Evolutionary conservation across 2,113 vertebrate species (phyloP).

Genomic region (Microtus richardsoni): DNA sequence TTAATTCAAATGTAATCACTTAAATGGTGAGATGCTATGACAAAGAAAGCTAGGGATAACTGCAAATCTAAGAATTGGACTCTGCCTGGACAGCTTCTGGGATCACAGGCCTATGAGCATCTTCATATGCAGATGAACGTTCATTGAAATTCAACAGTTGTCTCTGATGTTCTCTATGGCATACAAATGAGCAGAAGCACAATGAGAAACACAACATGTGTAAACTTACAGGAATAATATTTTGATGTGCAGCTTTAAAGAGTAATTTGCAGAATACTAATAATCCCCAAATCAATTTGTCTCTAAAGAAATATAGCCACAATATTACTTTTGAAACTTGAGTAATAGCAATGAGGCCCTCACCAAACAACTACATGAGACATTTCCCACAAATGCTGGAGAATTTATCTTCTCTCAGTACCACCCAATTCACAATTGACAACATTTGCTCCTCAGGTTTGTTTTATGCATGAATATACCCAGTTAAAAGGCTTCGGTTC

Average conservation of each 20-base stretch:
- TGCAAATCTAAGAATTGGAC: slow-evolving; percentile 55
- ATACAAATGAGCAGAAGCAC: slow-evolving; percentile 62
- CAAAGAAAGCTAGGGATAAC: slow-evolving; percentile 47
- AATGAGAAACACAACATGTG: slow-evolving; percentile 54
- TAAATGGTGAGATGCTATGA: slow-evolving; percentile 55
- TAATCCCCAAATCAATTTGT: slow-evolving; percentile 69
- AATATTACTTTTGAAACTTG: slow-evolving; percentile 50
- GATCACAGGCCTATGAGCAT: slow-evolving; percentile 50
- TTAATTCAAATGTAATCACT: slow-evolving; percentile 67
- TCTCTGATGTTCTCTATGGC: slow-evolving; percentile 12
- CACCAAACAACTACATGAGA: not conserved
- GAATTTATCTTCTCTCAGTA: slow-evolving; percentile 29
- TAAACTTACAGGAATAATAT: slow-evolving; percentile 72
- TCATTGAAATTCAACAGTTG: slow-evolving; percentile 63
- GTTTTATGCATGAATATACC: not conserved
- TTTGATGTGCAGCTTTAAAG: slow-evolving; percentile 68
- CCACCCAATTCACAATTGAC: not conserved
- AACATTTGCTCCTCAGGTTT: not conserved
- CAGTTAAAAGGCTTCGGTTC: not conserved
- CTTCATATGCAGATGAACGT: slow-evolving; percentile 67
- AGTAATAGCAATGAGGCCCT: slow-evolving; percentile 29
- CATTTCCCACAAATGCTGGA: not conserved
- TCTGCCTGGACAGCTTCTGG: slow-evolving; percentile 39
- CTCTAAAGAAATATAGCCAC: slow-evolving; percentile 65
- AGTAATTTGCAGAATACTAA: slow-evolving; percentile 66